Evolutionary conservation across 2,797 vertebrate species (phyloP).

Genomic region (Argentina silus): DNA sequence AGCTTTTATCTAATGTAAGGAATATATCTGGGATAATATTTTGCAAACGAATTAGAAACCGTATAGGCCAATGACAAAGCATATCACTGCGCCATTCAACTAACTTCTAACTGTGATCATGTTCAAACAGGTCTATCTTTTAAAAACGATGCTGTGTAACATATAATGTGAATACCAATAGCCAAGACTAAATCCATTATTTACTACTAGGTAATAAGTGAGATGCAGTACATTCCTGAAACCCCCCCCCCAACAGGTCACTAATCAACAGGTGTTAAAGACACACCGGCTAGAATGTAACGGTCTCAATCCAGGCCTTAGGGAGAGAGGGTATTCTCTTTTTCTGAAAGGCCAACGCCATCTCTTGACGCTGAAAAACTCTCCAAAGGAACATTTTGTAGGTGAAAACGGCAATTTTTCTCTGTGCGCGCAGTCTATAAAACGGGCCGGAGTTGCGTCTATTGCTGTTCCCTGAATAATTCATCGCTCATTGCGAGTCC

Average conservation of each 20-base stretch:
- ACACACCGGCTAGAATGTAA: conserved; percentile 40
- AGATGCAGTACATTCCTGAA: conserved; percentile 16
- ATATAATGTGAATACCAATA: too few relatives aligned
- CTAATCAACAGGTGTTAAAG: conserved; percentile 75
- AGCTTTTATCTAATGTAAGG: not conserved
- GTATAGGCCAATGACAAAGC: too few relatives aligned
- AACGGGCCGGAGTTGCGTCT: conserved; percentile 84
- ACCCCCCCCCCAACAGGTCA: conserved; percentile 55
- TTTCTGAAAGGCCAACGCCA: conserved; percentile 60
- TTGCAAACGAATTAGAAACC: too few relatives aligned
- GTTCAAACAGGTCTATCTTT: too few relatives aligned
- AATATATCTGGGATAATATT: too few relatives aligned
- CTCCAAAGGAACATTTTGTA: conserved; percentile 82
- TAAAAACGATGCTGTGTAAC: too few relatives aligned
- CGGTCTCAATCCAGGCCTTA: not conserved
- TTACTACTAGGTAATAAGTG: too few relatives aligned
- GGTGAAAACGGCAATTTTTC: conserved; percentile 82
- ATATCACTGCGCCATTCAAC: too few relatives aligned
- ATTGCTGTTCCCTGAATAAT: conserved; percentile 97
- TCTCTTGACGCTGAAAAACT: conserved; percentile 69
- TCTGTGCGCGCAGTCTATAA: conserved; percentile 87
- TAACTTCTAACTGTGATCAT: too few relatives aligned
- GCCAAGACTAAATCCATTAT: too few relatives aligned
- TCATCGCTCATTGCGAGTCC: conserved; percentile 99
- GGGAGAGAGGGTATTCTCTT: conserved; percentile 54